A percentile compares a stretch with the other conserved stretches of the same genome.
Evolutionary conservation across 2,797 vertebrate species (phyloP).

Genomic region (Trachurus trachurus): DNA sequence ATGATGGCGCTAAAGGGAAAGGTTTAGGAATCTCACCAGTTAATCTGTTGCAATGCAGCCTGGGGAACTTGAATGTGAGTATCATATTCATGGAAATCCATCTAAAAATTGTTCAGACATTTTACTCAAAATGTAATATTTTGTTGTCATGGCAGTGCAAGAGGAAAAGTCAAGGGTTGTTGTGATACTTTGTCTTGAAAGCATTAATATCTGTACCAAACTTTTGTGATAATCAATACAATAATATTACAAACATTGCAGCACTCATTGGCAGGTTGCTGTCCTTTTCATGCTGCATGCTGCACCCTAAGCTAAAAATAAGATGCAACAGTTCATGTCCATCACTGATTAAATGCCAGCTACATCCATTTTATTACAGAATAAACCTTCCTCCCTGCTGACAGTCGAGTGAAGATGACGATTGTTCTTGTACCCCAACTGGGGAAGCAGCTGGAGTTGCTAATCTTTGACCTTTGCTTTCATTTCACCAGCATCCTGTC

Average conservation of each 20-base stretch:
- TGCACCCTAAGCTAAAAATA: not conserved
- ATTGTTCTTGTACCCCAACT: not conserved
- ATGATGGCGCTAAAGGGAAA: conserved; percentile 5
- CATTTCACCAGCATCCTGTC: not conserved
- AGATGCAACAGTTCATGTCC: not conserved
- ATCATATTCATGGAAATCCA: not conserved
- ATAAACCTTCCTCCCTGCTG: not conserved
- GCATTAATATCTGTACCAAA: not conserved
- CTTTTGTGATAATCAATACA: not conserved
- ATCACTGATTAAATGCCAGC: not conserved
- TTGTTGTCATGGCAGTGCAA: conserved; percentile 15
- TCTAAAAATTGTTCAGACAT: not conserved
- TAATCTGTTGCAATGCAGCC: too few species aligned
- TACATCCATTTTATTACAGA: not conserved
- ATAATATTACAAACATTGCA: not conserved
- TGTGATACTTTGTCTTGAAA: not conserved
- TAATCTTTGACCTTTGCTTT: conserved; percentile 16
- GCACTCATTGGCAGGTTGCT: not conserved
- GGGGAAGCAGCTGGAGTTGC: not conserved
- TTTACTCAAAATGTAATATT: conserved; percentile 1
- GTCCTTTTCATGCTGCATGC: not conserved
- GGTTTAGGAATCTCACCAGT: not conserved
- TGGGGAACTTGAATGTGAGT: not conserved
- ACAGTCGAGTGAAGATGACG: not conserved
- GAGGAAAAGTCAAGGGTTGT: not conserved